A percentile compares a stretch with the other conserved stretches of the same genome.
Evolutionary conservation across 2,888 invertebrate genomes (phyloP).

Genomic region (Diploptera punctata): DNA sequence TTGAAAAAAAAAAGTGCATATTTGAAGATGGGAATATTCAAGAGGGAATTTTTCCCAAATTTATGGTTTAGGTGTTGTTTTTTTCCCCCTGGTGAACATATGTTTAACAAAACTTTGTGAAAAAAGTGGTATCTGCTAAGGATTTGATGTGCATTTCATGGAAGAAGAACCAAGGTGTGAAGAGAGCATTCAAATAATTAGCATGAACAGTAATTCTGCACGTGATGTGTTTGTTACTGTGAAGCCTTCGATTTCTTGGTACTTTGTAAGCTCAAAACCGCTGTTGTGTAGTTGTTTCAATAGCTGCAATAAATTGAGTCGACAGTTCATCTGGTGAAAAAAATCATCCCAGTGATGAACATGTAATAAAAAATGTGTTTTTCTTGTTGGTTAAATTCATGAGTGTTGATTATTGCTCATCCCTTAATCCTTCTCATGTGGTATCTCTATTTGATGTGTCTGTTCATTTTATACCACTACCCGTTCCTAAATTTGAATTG

Average conservation of each 20-base stretch:
- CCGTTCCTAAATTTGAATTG: too few relatives aligned
- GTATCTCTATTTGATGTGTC: too few relatives aligned
- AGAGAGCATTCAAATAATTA: background rate
- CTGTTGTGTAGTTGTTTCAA: constrained; percentile 43
- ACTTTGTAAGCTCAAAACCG: constrained; percentile 44
- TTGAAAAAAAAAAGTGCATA: background rate
- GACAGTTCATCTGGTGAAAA: background rate
- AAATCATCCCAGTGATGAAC: constrained; percentile 13
- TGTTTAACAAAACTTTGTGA: constrained; percentile 23
- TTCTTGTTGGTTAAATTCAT: constrained; percentile 1
- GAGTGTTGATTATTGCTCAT: too few relatives aligned
- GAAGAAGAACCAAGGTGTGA: constrained; percentile 5
- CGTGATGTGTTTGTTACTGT: constrained; percentile 36
- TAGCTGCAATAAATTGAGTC: constrained; percentile 40
- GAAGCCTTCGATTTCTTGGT: constrained; percentile 41
- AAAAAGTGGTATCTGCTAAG: background rate
- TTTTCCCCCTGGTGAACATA: constrained; percentile 29
- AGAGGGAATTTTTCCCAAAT: background rate
- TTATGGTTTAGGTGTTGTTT: constrained; percentile 29
- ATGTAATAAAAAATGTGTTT: constrained; percentile 21
- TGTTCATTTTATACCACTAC: too few relatives aligned
- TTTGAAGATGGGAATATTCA: constrained; percentile 5
- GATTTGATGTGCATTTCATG: background rate
- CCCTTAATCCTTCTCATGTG: too few relatives aligned
- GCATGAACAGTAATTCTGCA: constrained; percentile 17